phyloP scores from a whole-genome alignment of 2,113 vertebrate genomes.

The Apteryx mantelli region DNA sequence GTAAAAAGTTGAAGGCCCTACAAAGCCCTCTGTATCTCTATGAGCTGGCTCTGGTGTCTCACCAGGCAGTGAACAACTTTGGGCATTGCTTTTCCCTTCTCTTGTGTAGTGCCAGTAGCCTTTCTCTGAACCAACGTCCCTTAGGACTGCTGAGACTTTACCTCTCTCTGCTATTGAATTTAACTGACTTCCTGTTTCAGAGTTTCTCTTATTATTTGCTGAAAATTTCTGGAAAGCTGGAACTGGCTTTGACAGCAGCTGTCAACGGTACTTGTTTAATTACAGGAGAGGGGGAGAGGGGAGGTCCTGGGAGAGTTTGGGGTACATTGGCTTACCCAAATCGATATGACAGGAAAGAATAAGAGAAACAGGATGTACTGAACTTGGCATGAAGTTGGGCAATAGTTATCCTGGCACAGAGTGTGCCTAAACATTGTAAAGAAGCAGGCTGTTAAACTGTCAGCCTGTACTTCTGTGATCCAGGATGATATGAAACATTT shows the following conservation, averaged over 20 bases:
- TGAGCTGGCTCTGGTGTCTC: background rate
- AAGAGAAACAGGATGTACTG: background rate
- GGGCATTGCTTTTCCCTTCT: background rate
- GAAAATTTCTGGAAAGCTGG: background rate
- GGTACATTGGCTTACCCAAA: conserved; percentile 19
- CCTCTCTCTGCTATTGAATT: background rate
- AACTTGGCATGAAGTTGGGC: background rate
- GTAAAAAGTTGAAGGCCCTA: background rate
- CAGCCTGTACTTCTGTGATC: conserved; percentile 9
- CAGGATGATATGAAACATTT: background rate
- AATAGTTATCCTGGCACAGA: conserved; percentile 18
- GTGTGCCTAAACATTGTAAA: background rate
- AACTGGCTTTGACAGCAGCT: conserved; percentile 22
- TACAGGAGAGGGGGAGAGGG: background rate
- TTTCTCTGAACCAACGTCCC: background rate
- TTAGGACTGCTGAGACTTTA: background rate
- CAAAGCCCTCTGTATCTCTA: background rate
- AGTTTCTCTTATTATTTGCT: background rate
- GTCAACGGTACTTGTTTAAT: conserved; percentile 45
- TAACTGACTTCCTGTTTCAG: conserved; percentile 11
- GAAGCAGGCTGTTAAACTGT: conserved; percentile 29
- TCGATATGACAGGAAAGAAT: background rate
- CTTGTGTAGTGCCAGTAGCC: background rate
- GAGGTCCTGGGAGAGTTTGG: conserved; percentile 33
- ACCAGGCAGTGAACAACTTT: background rate